Conservation (phyloP, 2,888 invertebrate genomes). For the Xylocampa areola region DNA sequence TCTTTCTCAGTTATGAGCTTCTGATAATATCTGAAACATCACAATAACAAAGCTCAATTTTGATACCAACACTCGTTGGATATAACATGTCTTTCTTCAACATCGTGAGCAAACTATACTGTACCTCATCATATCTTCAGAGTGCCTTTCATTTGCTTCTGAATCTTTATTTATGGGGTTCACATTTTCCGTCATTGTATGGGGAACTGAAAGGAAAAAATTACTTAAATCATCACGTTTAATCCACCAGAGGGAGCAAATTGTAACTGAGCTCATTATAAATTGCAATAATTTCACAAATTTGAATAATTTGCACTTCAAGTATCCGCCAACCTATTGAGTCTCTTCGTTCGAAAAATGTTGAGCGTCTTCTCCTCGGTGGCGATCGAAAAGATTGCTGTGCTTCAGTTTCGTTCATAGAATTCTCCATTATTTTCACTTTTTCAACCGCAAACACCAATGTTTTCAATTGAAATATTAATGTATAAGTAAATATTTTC, state of each 20-base stretch:
- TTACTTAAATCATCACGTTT: constrained; percentile 12
- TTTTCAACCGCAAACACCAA: constrained; percentile 16
- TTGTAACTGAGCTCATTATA: neutral
- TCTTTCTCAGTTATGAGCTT: constrained; percentile 79
- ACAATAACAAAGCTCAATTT: constrained; percentile 6
- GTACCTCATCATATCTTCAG: constrained; percentile 71
- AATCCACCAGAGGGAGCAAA: neutral
- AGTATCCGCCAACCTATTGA: constrained; percentile 71
- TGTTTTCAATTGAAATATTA: constrained; percentile 3
- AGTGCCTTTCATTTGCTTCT: constrained; percentile 62
- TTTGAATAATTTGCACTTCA: constrained; percentile 33
- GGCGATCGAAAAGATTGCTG: constrained; percentile 79
- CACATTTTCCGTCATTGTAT: constrained; percentile 65
- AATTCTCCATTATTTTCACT: constrained; percentile 74
- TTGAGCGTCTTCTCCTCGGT: constrained; percentile 81
- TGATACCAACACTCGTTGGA: neutral
- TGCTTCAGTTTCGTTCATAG: constrained; percentile 69
- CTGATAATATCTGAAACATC: constrained; percentile 73
- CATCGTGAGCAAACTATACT: neutral
- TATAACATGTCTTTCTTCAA: neutral
- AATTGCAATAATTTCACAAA: neutral
- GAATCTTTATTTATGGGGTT: constrained; percentile 58
- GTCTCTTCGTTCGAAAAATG: constrained; percentile 83
- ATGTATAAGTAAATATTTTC: constrained; percentile 58
- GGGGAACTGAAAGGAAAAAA: constrained; percentile 70